Base-by-base conservation (phyloP, 2,888 invertebrate species). In the Agrotis ipsilon region DNA sequence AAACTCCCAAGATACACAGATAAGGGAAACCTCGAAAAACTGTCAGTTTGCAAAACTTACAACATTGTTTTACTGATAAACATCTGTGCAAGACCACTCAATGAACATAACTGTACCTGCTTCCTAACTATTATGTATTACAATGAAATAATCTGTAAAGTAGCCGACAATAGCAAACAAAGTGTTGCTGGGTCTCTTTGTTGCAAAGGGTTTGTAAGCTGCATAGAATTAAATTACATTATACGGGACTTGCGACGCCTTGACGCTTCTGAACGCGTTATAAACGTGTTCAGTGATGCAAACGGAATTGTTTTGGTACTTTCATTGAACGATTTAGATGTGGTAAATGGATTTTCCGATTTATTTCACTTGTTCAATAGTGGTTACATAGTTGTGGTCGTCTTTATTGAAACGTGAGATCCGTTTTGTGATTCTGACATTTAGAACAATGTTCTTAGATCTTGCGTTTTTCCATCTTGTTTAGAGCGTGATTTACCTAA, bases 161-260 rank as follows among this genome's bases (percentile, higher is more conserved):
- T 95, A 94, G 94, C 96, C 96, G 96, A 93, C 93, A 93, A 93
- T 92, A 90, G 83, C 91, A 91, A 92, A 94, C 94, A 94, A 92
- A 92, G 87, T 91, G 82, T 89, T 86, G 39, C 89, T 78, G 90
- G 86, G 68, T 73, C 85, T 84, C 89, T 81, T 88, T 94, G 93
- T 94, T 93, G 81, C 82, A 84, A 76, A 78, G 84, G 84, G 77
- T 86, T 86, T 49, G 71, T 77, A 79, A 82, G 75, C 71, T 87
- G 82, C 86, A 91, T 93, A 92, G 81, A 86, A 87, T 88, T 89
- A 93, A 94, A 94, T 93, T 92, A 93, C 89, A 92, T 93, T 92
- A 92, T 85, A 89, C 84, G 85, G 88, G 83, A 86, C 87, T 89
- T 88, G 87, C 86, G 84, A 91, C 91, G 92, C 91, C 80, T 87